Evolutionary conservation across 2,113 vertebrate species (phyloP).

Genomic region (Columba janthina): DNA sequence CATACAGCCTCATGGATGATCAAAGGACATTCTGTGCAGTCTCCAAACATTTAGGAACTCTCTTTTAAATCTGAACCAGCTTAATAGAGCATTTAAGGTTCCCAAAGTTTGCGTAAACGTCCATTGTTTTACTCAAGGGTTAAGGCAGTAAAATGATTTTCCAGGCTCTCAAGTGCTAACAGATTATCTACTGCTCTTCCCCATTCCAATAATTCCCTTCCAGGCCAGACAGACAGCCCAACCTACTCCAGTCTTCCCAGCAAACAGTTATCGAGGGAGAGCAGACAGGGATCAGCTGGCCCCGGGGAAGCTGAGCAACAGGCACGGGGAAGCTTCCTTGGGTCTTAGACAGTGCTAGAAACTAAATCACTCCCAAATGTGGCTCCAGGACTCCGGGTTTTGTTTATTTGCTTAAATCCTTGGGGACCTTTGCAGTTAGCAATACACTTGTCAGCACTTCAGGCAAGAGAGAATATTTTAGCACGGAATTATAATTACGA

Average conservation of each 20-base stretch:
- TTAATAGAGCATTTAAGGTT: not conserved
- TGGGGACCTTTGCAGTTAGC: slow-evolving; percentile 51
- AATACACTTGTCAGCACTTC: slow-evolving; percentile 55
- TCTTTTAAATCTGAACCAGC: not conserved
- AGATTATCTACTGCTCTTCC: not conserved
- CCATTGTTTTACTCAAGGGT: not conserved
- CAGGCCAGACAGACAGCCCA: not conserved
- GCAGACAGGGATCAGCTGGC: not conserved
- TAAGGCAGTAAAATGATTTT: not conserved
- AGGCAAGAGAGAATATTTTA: slow-evolving; percentile 15
- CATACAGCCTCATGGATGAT: not conserved
- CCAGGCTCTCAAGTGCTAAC: not conserved
- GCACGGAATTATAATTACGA: not conserved
- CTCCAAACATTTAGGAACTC: not conserved
- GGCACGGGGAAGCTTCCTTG: not conserved
- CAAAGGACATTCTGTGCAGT: not conserved
- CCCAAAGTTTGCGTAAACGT: rapidly evolving
- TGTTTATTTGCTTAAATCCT: slow-evolving; percentile 53
- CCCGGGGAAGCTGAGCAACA: not conserved
- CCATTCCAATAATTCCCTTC: not conserved
- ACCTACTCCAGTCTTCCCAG: not conserved
- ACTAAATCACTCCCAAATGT: not conserved
- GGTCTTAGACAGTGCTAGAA: slow-evolving; percentile 19
- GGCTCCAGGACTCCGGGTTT: not conserved
- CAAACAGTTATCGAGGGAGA: not conserved